Evolutionary conservation across 2,888 invertebrate genomes (phyloP), one percentile per base, ranked within the genome.

Genomic region (Diachrysia chrysitis): DNA sequence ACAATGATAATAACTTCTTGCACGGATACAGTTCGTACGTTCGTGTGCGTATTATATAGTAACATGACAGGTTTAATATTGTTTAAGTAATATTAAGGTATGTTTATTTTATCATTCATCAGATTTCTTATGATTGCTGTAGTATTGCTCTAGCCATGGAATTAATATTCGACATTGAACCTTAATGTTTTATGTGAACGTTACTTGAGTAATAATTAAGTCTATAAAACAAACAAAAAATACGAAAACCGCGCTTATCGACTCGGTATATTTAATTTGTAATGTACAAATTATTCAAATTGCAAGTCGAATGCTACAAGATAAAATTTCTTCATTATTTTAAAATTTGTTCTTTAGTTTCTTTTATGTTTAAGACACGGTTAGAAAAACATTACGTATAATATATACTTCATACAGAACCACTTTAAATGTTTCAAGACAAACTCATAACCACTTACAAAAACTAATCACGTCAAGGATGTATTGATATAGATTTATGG

Each of bases 1-100:
- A 80, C 75, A 75, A 76, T 56, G 14, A 66, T 68, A 57, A 53
- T 60, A 48, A 57, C 17, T 53, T 64, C 54, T 72, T 73, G n/a
- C 65, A 60, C 10, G n/a, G 46, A n/a, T 12, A 42, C 19, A 66
- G 23, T n/a, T n/a, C n/a, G n/a, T n/a, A 63, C 21, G 17, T 57
- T 12, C 23, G 23, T 62, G 32, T 65, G 58, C 17, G n/a, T 23
- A 16, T 9, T 16, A 4, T 16, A 4, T 54, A 12, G 23, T 14
- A 16, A 35, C n/a, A 3, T 48, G 46, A 12, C 48, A 51, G 48
- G 2, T 51, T 51, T 51, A 48, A 1, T 21, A 21, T 21, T 19
- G 21, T 51, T 19, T 51, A 12, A 51, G 19, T 51, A 12, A 12
- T 51, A 12, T 10, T 51, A 51, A 25, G 42, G 17, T 46, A 37